phyloP scores from a whole-genome alignment of 2,888 invertebrate genomes.

The Drosophila mercatorum region DNA sequence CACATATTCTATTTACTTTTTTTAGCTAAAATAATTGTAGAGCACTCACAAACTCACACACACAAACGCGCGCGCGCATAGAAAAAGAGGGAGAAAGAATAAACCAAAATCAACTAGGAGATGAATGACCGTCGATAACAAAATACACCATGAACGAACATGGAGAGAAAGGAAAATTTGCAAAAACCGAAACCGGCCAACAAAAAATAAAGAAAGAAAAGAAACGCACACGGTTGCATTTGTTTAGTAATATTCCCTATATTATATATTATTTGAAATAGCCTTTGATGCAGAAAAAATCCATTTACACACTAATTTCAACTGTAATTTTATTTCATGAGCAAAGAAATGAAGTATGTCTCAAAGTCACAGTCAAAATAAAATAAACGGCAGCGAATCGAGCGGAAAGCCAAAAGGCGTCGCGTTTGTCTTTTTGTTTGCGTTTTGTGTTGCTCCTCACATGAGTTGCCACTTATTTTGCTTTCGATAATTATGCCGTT shows the following conservation, averaged over 20 bases:
- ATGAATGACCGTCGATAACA: conserved; percentile 78
- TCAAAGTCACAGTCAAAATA: conserved; percentile 61
- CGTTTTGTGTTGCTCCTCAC: conserved; percentile 51
- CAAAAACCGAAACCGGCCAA: conserved; percentile 63
- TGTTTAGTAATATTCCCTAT: conserved; percentile 30
- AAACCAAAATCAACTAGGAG: conserved; percentile 74
- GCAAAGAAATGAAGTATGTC: conserved; percentile 50
- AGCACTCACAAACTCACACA: conserved; percentile 42
- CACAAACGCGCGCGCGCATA: conserved; percentile 46
- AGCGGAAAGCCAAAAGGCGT: conserved; percentile 59
- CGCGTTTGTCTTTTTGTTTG: conserved; percentile 73
- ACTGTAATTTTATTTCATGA: conserved; percentile 32
- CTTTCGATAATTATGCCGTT: conserved; percentile 56
- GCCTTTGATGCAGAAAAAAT: conserved; percentile 16
- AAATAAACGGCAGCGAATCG: conserved; percentile 46
- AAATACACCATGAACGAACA: conserved; percentile 68
- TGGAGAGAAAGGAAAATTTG: conserved; percentile 56
- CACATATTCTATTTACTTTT: neutral
- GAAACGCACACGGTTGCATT: conserved; percentile 63
- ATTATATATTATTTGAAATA: conserved; percentile 22
- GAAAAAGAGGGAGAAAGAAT: conserved; percentile 56
- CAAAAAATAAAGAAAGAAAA: conserved; percentile 16
- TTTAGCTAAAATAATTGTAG: conserved; percentile 48
- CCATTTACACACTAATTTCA: conserved; percentile 23
- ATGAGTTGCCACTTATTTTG: conserved; percentile 72